These are phyloP conservation scores for Lutraria rhynchaena DNA, from an alignment of 1,140 invertebrate species.

Conservation along the genomic window DNA sequence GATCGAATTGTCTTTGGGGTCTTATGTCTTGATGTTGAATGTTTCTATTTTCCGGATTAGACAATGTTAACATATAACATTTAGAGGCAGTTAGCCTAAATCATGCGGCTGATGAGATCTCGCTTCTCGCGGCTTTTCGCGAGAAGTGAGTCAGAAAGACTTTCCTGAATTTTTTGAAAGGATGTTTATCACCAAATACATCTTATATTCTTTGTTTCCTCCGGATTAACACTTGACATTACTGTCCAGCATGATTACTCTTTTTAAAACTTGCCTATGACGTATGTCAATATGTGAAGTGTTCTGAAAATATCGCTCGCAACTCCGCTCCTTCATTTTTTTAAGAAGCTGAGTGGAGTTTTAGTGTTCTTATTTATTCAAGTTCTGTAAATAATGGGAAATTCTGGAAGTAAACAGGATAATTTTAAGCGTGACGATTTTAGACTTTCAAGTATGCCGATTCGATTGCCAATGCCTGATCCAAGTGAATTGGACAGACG, in stretches of 20 bases:
- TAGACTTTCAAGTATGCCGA: slow-evolving; percentile 76
- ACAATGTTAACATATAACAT: neutral
- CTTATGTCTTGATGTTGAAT: too few species aligned
- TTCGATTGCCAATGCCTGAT: slow-evolving; percentile 88
- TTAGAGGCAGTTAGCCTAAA: neutral
- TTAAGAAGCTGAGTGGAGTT: neutral
- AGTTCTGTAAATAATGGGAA: slow-evolving; percentile 50
- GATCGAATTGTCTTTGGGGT: too few species aligned
- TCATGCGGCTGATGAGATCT: neutral
- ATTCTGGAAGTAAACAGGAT: slow-evolving; percentile 42
- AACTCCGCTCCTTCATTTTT: neutral
- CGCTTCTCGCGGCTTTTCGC: slow-evolving; percentile 24
- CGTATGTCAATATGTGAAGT: slow-evolving; percentile 27
- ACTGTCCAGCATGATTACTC: slow-evolving; percentile 12
- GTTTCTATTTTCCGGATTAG: too few species aligned
- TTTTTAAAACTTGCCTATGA: slow-evolving; percentile 6
- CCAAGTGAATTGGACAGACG: slow-evolving; percentile 92
- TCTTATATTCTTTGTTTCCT: slow-evolving; percentile 37
- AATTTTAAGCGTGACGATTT: slow-evolving; percentile 61
- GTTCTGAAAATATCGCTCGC: neutral
- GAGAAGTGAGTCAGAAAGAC: slow-evolving; percentile 48
- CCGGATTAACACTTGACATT: slow-evolving; percentile 26
- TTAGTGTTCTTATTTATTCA: neutral
- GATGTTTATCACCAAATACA: slow-evolving; percentile 45
- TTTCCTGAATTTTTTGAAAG: slow-evolving; percentile 43